Evolutionary conservation across 2,888 invertebrate species (phyloP), one percentile per base, ranked within the genome.

Genomic region (Pachycephus smyrnensis): DNA sequence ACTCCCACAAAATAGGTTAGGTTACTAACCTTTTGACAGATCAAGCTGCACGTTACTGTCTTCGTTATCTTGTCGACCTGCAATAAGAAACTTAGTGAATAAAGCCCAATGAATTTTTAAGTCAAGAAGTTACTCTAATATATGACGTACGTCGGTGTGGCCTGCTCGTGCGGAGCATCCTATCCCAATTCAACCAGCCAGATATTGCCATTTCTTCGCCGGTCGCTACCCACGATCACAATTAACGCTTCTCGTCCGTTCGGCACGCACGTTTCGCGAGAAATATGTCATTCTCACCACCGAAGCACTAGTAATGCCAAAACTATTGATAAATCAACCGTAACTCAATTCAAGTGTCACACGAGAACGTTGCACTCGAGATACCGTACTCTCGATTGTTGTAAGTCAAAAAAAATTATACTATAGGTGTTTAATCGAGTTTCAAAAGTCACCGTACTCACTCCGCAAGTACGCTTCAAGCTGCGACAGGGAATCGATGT

Each of bases 21-120:
- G 87, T 84, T 85, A 86, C 89, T 88, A 90, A 93, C 93, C 93
- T 92, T 92, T 92, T 87, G 92, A 92, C 86, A 93, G 90, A 89
- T 93, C 93, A 82, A 93, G 90, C 86, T 93, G 92, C 80, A 93
- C 91, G 85, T 89, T 94, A 90, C 94, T 93, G 92, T 95, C 95
- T 91, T 95, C 95, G 88, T 92, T 93, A 88, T 92, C 91, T 74
- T 89, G 89, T 78, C 90, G 91, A 85, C 88, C 92, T 92, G 86
- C 76, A 86, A 87, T 79, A 78, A 75, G 82, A 80, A 82, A 55
- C 55, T 33, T 32, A 15, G 15, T 71, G 71, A 75, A 81, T 73
- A 55, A 81, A 82, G 82, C 40, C 73, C 32, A 71, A 75, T 55
- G 55, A 80, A 75, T 31, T 71, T 12, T 71, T 33, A 82, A 80